A percentile compares a stretch with the other conserved stretches of the same genome.
Evolutionary conservation across 2,888 invertebrate genomes (phyloP).

Genomic region (Merodon equestris): DNA sequence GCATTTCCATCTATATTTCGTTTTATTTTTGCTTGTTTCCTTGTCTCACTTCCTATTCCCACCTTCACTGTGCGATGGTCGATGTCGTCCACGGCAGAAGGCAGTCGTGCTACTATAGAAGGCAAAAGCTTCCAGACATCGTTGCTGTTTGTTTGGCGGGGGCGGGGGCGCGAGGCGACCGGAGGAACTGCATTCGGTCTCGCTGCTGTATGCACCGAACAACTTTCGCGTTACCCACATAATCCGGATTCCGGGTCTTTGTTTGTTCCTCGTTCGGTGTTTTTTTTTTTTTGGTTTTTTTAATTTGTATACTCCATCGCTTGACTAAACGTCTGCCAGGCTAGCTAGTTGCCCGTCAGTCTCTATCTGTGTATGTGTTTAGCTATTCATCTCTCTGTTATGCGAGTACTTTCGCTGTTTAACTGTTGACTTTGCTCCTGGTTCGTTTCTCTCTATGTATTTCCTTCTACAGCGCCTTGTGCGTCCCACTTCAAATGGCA

Average conservation of each 20-base stretch:
- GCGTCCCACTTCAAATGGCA: no score
- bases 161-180: no score
- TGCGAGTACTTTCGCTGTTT: conserved; percentile 53
- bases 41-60: conserved; percentile 5
- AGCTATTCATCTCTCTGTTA: conserved; percentile 23
- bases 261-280: no score
- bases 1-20: conserved; percentile 31
- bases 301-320: conserved; percentile 53
- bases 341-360: conserved; percentile 16
- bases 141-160: neutral
- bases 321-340: conserved; percentile 53
- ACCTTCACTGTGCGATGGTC: conserved; percentile 26
- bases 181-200: conserved; percentile 16
- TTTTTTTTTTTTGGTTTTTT: conserved; percentile 23
- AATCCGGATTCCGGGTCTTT: conserved; percentile 64
- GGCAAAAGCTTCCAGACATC: conserved; percentile 29
- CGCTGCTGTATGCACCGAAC: conserved; percentile 51
- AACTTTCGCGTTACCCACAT: conserved; percentile 62
- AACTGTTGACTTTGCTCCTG: conserved; percentile 66
- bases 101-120: no score
- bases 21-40: conserved; percentile 12
- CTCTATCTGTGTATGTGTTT: conserved; percentile 1
- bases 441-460: conserved; percentile 20
- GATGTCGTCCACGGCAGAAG: neutral
- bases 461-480: neutral